Evolutionary conservation across 2,888 invertebrate genomes (phyloP).

Genomic region (Tyria jacobaeae): DNA sequence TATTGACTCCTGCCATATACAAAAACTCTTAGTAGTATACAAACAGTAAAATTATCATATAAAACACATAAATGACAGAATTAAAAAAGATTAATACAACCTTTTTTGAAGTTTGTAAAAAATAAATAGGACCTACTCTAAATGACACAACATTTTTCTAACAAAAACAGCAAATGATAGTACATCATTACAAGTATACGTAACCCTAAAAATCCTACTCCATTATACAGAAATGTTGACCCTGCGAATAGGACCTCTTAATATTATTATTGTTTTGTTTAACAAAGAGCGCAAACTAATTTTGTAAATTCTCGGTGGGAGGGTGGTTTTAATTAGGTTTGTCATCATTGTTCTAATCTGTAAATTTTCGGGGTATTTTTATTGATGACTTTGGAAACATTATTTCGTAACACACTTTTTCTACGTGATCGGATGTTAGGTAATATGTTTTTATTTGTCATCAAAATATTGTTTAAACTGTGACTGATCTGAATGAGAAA

Average conservation of each 20-base stretch:
- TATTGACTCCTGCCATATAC: too few relatives aligned
- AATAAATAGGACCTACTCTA: neutral
- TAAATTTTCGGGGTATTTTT: neutral
- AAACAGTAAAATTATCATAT: neutral
- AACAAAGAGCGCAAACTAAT: conserved; percentile 39
- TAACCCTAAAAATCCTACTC: conserved; percentile 33
- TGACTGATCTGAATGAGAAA: neutral
- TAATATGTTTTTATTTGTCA: neutral
- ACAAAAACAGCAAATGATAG: conserved; percentile 2
- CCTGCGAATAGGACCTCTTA: conserved; percentile 32
- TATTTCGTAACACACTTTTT: neutral
- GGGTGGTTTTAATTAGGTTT: conserved; percentile 22
- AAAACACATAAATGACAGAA: neutral
- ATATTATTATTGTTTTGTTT: conserved; percentile 41
- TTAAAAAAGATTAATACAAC: neutral
- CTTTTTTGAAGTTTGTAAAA: neutral
- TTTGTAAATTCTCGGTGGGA: conserved; percentile 21
- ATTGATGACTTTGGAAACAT: neutral
- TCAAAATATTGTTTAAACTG: too few relatives aligned
- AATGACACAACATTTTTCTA: neutral
- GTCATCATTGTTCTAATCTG: neutral
- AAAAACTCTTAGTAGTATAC: too few relatives aligned
- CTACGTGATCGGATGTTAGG: neutral
- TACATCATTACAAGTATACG: conserved; percentile 2
- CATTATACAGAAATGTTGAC: conserved; percentile 32